phyloP scores from a whole-genome alignment of 2,797 vertebrate species.

The Malurus leucopterus region DNA sequence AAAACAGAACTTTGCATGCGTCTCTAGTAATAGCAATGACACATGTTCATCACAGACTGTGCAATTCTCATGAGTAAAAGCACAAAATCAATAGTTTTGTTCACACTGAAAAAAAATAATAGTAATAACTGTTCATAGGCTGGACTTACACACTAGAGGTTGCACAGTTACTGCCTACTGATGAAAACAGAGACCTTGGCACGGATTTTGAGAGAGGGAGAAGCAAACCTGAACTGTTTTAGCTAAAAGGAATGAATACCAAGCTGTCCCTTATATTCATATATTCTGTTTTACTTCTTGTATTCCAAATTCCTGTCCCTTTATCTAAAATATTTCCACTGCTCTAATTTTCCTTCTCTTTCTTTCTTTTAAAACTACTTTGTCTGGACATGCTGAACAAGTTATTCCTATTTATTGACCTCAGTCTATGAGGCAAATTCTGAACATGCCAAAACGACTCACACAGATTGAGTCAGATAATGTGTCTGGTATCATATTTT shows the following conservation, averaged over 20 bases:
- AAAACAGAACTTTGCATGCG: neutral
- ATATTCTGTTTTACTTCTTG: neutral
- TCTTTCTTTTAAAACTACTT: constrained; percentile 34
- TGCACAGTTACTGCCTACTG: accelerated
- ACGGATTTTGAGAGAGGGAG: neutral
- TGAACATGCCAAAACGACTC: constrained; percentile 46
- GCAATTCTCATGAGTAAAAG: neutral
- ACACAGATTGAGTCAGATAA: constrained; percentile 36
- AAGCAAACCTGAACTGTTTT: neutral
- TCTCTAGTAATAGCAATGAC: neutral
- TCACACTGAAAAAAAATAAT: neutral
- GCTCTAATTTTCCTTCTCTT: neutral
- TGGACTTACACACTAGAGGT: neutral
- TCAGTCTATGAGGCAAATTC: constrained; percentile 55
- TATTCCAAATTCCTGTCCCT: constrained; percentile 18
- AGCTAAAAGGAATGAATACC: neutral
- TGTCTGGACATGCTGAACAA: constrained; percentile 64
- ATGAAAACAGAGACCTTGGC: neutral
- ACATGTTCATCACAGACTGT: neutral
- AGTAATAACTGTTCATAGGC: neutral
- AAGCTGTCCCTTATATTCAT: neutral
- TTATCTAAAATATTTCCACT: constrained; percentile 32
- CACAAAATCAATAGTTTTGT: neutral
- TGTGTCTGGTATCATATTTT: neutral
- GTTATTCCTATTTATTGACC: constrained; percentile 64